Base-by-base conservation (phyloP, 2,888 invertebrate genomes). In the Archaeoteleia sp. region DNA sequence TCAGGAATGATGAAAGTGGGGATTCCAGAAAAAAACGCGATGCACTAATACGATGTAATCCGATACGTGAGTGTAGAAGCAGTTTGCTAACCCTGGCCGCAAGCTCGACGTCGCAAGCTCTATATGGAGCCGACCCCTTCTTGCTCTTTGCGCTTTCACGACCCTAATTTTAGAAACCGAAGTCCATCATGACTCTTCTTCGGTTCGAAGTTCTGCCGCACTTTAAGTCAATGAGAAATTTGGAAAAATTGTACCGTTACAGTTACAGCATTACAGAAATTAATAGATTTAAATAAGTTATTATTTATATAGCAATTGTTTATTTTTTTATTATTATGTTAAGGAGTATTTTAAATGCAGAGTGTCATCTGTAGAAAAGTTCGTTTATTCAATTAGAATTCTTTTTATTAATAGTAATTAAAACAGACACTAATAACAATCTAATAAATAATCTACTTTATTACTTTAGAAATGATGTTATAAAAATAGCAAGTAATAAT, bases 121-220 rank as follows among this genome's bases (percentile, higher is more conserved):
- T 82, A 82, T 82, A 82, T 81, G 82, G 82, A 82, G 82, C 76
- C 80, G 76, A 60, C 78, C 80, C 79, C 78, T 78, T 76, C 78
- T 75, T 35, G 74, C 74, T 73, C 74, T 70, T 74, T 74, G 66
- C 68, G 68, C 67, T 67, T 69, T 68, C 67, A 51, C 76, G 73
- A 65, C 74, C 75, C 83, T 84, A 84, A 84, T 84, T 84, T 80
- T 84, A 84, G 82, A 76, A 71, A 62, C 70, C 60, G 72, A 65
- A 74, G 67, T 73, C 66, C 63, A 62, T 58, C 73, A 68, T 67
- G 48, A 67, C 72, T 60, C 67, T 72, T 45, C 67, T 62, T 70
- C 46, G 32, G 39, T 54, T 45, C 58, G 20, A 42, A 60, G 42
- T 54, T 35, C 37, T 27, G 32, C 13, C 37, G 29, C 1, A 10